phyloP scores from a whole-genome alignment of 2,797 vertebrate genomes.

The Sarcophilus harrisii region DNA sequence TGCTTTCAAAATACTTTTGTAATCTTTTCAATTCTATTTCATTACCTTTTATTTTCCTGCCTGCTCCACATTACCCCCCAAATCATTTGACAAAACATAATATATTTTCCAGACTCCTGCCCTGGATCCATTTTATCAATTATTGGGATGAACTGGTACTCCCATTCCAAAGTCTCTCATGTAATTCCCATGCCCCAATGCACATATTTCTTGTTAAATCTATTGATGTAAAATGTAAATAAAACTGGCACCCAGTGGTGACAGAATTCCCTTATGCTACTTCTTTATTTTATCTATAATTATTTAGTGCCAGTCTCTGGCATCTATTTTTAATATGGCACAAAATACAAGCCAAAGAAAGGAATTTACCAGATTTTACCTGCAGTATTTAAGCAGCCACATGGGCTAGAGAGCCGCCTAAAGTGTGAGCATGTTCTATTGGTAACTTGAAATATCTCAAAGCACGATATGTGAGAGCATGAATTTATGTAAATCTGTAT shows the following conservation, averaged over 20 bases:
- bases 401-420: neutral
- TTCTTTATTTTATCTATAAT: neutral
- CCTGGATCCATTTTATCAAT: neutral
- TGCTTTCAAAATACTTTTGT: neutral
- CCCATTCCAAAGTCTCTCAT: neutral
- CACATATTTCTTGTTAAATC: neutral
- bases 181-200: neutral
- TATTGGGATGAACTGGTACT: neutral
- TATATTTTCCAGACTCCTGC: neutral
- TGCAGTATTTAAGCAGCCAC: neutral
- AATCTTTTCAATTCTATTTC: neutral
- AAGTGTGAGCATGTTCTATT: rapidly evolving
- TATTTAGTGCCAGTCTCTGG: neutral
- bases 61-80: neutral
- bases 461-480: neutral
- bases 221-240: neutral
- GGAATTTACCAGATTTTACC: neutral
- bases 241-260: no score
- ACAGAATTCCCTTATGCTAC: neutral
- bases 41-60: neutral
- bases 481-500: neutral
- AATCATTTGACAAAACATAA: neutral
- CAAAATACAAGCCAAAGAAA: neutral
- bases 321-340: neutral
- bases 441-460: rapidly evolving